phyloP scores from a whole-genome alignment of 2,797 vertebrate species.

The Bovichtus diacanthus region DNA sequence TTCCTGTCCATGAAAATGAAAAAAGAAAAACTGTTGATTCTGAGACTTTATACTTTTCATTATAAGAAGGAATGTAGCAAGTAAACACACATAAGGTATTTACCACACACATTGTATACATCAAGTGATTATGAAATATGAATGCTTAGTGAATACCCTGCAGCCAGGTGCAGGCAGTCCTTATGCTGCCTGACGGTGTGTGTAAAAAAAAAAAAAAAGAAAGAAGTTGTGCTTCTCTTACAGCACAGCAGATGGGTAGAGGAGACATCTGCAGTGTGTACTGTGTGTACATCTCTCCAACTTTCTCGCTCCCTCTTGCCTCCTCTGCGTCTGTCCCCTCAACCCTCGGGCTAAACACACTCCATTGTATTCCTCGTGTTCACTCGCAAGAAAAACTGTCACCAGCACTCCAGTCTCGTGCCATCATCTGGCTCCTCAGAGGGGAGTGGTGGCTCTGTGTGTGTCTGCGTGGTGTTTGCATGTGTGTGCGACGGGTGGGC shows the following conservation, averaged over 20 bases:
- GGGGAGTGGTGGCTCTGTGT: slow-evolving; percentile 36
- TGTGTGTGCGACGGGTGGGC: slow-evolving; percentile 69
- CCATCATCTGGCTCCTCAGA: slow-evolving; percentile 67
- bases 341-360: slow-evolving; percentile 70
- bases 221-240: slow-evolving; percentile 14
- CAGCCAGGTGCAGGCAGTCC: background rate
- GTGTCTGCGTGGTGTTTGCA: slow-evolving; percentile 53
- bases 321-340: slow-evolving; percentile 44
- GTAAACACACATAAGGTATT: background rate
- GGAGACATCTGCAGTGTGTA: slow-evolving; percentile 60
- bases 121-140: background rate
- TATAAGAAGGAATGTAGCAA: background rate
- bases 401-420: slow-evolving; percentile 55
- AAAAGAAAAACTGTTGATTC: too few relatives aligned
- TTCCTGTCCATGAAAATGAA: background rate
- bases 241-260: slow-evolving; percentile 54
- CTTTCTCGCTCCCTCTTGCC: slow-evolving; percentile 29
- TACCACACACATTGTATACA: background rate
- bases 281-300: slow-evolving; percentile 45
- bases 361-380: slow-evolving; percentile 69
- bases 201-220: background rate
- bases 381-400: slow-evolving; percentile 71
- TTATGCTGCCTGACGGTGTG: slow-evolving; percentile 28
- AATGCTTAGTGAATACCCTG: background rate
- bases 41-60: background rate